Base-by-base conservation (phyloP, 2,797 vertebrate species). In the Astyanax mexicanus region DNA sequence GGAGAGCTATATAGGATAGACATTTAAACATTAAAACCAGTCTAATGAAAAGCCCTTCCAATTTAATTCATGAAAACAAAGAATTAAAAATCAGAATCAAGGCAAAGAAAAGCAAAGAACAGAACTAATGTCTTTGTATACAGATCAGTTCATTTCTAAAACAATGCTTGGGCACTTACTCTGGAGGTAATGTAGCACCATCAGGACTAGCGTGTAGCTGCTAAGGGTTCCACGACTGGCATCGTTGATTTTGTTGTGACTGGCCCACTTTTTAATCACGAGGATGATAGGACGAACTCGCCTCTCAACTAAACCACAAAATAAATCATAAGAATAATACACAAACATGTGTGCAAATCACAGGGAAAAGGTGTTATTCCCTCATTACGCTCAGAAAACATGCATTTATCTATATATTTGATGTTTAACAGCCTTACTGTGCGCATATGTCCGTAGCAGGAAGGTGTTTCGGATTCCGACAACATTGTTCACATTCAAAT, bases 401-500 rank as follows among this genome's bases (percentile, higher is more conserved):
- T n/a, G n/a, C n/a, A n/a, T n/a, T n/a, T n/a, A n/a, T n/a, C n/a
- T n/a, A n/a, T n/a, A n/a, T n/a, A n/a, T n/a, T n/a, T n/a, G n/a
- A n/a, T n/a, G n/a, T n/a, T n/a, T n/a, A n/a, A n/a, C n/a, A n/a
- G n/a, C n/a, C 95, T 92, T 93, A 99, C 97, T 91, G 79, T 93
- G 91, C 85, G 96, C 96, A 80, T 98, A 99, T 85, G 92, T 93
- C 92, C 93, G 95, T 73, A 99, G 92, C 85, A 99, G 95, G 89
- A 99, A 99, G 83, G 98, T 99, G 88, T 99, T 99, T 89, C 97
- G 94, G 94, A 99, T 98, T 86, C 97, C 97, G 80, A 97, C 95
- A 64, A 94, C 90, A 93, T 98, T 98, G 93, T 98, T 99, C 88
- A 98, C 91, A 90, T 99, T 99, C 92, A 99, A 95, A 92, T 99